A percentile compares a stretch with the other conserved stretches of the same genome.
Evolutionary conservation across 2,113 vertebrate species (phyloP).

Genomic region (Furnarius figulus): DNA sequence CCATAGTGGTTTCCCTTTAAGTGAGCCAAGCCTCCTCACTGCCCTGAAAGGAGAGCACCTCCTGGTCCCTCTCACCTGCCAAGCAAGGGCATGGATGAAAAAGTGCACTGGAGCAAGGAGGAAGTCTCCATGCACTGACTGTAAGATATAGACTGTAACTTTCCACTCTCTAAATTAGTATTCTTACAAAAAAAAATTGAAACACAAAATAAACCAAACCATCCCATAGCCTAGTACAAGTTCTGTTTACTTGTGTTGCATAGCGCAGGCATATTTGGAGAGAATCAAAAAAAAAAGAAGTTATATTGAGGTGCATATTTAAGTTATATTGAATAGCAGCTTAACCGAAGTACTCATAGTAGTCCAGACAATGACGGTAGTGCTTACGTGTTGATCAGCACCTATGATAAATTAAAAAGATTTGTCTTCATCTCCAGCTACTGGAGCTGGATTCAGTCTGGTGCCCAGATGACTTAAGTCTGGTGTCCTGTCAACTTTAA

Average conservation of each 20-base stretch:
- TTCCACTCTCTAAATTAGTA: background rate
- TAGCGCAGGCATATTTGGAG: background rate
- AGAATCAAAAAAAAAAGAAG: background rate
- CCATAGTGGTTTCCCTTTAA: background rate
- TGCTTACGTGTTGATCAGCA: conserved; percentile 8
- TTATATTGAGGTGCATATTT: background rate
- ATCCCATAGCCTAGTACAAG: background rate
- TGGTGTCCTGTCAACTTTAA: conserved; percentile 24
- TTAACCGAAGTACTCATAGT: background rate
- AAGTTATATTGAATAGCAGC: background rate
- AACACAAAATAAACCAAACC: background rate
- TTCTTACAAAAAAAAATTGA: background rate
- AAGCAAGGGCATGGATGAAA: background rate
- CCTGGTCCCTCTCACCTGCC: background rate
- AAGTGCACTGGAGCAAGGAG: background rate
- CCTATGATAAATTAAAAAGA: conserved; percentile 1
- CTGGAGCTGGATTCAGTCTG: conserved; percentile 36
- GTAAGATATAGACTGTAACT: background rate
- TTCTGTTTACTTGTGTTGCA: background rate
- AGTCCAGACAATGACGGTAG: background rate
- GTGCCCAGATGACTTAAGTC: conserved; percentile 52
- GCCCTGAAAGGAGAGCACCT: background rate
- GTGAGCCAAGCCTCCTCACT: background rate
- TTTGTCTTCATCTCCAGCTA: background rate
- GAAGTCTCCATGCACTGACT: background rate